Base-by-base conservation (phyloP, 2,797 vertebrate genomes). In the Atherinosoma microstoma region DNA sequence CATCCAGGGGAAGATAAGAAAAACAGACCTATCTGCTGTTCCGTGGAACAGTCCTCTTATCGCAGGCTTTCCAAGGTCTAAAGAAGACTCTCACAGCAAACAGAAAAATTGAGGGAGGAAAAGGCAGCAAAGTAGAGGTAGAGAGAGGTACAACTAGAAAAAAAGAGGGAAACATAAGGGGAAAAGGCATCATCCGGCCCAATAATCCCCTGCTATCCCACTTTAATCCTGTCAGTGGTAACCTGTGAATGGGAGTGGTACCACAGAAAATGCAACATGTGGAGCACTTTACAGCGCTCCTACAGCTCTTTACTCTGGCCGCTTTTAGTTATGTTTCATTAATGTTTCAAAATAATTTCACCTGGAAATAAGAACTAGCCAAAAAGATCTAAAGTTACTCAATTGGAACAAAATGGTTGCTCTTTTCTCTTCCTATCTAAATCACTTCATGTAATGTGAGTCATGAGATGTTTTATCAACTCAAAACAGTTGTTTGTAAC, bases 211-310 rank as follows among this genome's bases (percentile, higher is more conserved):
- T 1, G 54, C 78, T 76, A 80, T 89, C 74, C 87, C 78, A 84
- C 85, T 89, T 82, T 70, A 90, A 86, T 83, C 79, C 73, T 78
- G 70, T 85, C 84, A 87, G 78, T n/a, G 0, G 64, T 62, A 88
- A 85, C 87, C 62, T 47, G 70, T 40, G 74, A 87, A 83, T 76
- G 74, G 66, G 70, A 69, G 38, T 71, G 83, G 83, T 87, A 86
- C 58, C 58, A 67, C 87, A 83, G 67, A 68, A 80, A 69, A 75
- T 29, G 60, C 66, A 66, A 76, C 34, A 29, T 70, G 67, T 53
- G 18, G 35, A 70, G 67, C 75, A 68, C 70, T 84, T 81, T 60
- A 68, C 62, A 76, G 70, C 57, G 9, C 59, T 24, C 67, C 77
- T 73, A 54, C 61, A 32, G 34, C 62, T 64, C 67, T 77, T 57